Evolutionary conservation across 1,140 invertebrate species (phyloP).

Genomic region (Psix sp.): DNA sequence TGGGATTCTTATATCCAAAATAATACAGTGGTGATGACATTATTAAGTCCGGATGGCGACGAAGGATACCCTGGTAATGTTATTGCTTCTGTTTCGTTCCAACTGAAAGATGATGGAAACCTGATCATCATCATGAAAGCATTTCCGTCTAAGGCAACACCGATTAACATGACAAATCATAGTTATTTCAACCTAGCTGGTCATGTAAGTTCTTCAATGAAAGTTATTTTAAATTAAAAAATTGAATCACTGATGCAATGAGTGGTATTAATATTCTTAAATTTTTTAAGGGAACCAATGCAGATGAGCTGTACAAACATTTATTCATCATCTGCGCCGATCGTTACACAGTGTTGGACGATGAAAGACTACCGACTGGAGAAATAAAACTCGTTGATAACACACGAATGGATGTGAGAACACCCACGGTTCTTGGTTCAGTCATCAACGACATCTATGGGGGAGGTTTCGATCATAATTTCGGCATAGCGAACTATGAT

Average conservation of each 20-base stretch:
- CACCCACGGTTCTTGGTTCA: constrained; percentile 76
- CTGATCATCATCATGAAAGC: constrained; percentile 86
- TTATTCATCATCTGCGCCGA: constrained; percentile 85
- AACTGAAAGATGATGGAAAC: constrained; percentile 84
- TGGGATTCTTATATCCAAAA: constrained; percentile 75
- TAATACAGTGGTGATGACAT: constrained; percentile 77
- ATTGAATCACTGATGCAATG: neutral
- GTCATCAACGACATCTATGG: constrained; percentile 74
- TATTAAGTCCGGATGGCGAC: constrained; percentile 87
- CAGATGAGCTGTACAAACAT: constrained; percentile 84
- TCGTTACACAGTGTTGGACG: constrained; percentile 85
- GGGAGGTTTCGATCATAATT: constrained; percentile 84
- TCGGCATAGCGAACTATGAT: constrained; percentile 76
- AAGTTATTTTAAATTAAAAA: no score
- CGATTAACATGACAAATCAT: constrained; percentile 95
- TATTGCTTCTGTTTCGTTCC: constrained; percentile 82
- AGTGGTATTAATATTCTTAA: constrained; percentile 15
- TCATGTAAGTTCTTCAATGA: constrained; percentile 32
- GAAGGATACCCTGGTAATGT: constrained; percentile 92
- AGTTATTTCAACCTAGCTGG: constrained; percentile 95
- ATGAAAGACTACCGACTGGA: constrained; percentile 88
- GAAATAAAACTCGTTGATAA: constrained; percentile 80
- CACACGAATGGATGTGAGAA: constrained; percentile 80
- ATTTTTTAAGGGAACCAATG: constrained; percentile 70
- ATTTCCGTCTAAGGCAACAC: constrained; percentile 85